phyloP scores from a whole-genome alignment of 1,140 invertebrate species.

The Pemphigus obesinymphae region DNA sequence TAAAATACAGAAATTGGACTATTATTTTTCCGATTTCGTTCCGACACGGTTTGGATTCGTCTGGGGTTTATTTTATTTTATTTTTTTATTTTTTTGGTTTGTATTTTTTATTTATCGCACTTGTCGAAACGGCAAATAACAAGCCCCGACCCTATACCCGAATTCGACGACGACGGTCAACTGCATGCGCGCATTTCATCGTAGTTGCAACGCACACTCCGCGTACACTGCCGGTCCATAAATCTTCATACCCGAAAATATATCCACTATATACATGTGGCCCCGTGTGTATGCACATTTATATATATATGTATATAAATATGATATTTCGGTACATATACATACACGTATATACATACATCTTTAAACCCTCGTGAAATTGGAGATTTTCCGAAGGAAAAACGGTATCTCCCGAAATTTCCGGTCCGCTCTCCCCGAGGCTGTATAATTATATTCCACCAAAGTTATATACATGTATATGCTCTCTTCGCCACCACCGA shows the following conservation, averaged over 20 bases:
- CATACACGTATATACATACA: not conserved
- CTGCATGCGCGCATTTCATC: not conserved
- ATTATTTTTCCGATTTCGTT: constrained; percentile 34
- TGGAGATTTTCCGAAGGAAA: not conserved
- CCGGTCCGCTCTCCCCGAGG: not conserved
- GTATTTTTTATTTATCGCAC: constrained; percentile 18
- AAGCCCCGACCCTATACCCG: not conserved
- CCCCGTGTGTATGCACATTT: not conserved
- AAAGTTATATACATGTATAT: not conserved
- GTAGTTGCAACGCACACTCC: not conserved
- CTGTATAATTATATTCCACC: not conserved
- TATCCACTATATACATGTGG: not conserved
- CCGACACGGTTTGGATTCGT: constrained; percentile 32
- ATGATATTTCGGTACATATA: not conserved
- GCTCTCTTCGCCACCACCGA: not conserved
- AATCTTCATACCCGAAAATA: not conserved
- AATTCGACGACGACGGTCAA: not conserved
- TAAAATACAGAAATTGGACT: constrained; percentile 3
- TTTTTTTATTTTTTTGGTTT: no score
- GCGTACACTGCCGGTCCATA: not conserved
- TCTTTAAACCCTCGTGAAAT: not conserved
- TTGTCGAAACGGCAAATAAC: not conserved
- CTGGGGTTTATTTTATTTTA: not conserved
- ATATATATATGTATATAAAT: not conserved
- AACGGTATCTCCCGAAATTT: constrained; percentile 7